Conservation (phyloP, 2,797 vertebrate species). For the Phylloscopus collybita region DNA sequence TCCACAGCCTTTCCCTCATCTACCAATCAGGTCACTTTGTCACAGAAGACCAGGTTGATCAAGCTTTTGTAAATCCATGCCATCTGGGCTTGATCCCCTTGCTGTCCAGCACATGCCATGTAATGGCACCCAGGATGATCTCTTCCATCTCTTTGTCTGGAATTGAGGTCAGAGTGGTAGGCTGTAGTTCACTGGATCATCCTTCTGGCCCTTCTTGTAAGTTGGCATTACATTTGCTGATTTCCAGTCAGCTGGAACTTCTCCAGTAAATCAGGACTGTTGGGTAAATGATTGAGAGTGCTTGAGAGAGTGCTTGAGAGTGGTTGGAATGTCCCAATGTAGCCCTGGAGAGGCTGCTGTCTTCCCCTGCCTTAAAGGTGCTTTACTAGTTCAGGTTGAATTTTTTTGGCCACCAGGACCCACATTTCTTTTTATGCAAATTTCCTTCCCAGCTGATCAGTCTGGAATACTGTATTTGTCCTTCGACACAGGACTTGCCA, state of each 20-base stretch:
- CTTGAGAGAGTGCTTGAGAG: neutral
- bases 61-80: neutral
- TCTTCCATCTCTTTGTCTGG: neutral
- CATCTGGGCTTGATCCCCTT: neutral
- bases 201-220: neutral
- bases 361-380: neutral
- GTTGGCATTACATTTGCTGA: neutral
- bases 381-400: neutral
- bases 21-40: neutral
- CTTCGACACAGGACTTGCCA: neutral
- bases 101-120: neutral
- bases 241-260: neutral
- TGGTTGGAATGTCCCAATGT: neutral
- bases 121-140: neutral
- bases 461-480: neutral
- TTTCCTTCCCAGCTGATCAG: neutral
- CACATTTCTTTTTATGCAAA: neutral
- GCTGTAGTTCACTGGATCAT: neutral
- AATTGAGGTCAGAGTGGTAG: neutral
- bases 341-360: neutral
- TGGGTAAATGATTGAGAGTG: neutral
- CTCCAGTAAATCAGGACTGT: neutral
- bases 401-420: neutral
- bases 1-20: neutral
- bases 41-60: neutral